Evolutionary conservation across 2,888 invertebrate genomes (phyloP).

Genomic region (Cryptocheilus praepositus): DNA sequence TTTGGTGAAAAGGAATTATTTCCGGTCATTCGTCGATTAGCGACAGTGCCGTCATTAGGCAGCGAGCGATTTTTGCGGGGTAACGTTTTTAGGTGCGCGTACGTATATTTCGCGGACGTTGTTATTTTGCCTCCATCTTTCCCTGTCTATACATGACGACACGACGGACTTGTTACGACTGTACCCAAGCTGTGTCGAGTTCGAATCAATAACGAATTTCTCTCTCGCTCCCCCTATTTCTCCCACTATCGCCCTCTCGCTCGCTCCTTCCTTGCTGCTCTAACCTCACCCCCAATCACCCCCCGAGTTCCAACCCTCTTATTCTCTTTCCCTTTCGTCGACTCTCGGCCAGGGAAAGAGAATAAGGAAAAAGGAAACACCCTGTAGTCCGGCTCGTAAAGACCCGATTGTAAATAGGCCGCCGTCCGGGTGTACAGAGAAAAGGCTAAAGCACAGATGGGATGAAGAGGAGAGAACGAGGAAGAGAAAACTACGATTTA

Average conservation of each 20-base stretch:
- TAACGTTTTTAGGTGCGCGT: background rate
- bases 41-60: too few relatives aligned
- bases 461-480: background rate
- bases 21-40: too few relatives aligned
- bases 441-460: too few relatives aligned
- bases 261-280: conserved; percentile 4
- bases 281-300: conserved; percentile 8
- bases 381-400: conserved; percentile 15
- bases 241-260: conserved; percentile 14
- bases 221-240: conserved; percentile 28
- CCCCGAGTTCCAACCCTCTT: conserved; percentile 9
- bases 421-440: too few relatives aligned
- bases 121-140: background rate
- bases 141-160: conserved; percentile 33
- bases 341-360: conserved; percentile 15
- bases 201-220: conserved; percentile 60
- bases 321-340: conserved; percentile 11
- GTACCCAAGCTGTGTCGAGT: conserved; percentile 53
- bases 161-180: conserved; percentile 38
- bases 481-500: too few relatives aligned
- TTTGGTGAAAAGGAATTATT: too few relatives aligned
- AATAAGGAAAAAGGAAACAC: conserved; percentile 14
- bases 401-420: conserved; percentile 25
- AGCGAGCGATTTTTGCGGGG: too few relatives aligned
- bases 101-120: background rate